Base-by-base conservation (phyloP, 1,140 invertebrate genomes). In the Temnothorax curvispinosus region DNA sequence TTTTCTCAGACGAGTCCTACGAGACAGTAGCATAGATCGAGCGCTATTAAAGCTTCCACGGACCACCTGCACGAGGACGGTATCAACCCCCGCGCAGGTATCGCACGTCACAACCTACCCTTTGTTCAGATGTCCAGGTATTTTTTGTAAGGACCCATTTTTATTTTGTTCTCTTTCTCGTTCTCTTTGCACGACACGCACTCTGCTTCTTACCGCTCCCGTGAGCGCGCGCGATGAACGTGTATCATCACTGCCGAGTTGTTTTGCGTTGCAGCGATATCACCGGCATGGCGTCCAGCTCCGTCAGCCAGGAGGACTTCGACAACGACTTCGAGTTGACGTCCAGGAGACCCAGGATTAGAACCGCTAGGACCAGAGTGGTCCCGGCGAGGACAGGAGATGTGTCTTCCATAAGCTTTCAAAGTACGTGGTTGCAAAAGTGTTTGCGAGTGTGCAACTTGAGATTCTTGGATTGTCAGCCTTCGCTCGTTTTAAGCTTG, bases 281-380 rank as follows among this genome's bases (percentile, higher is more conserved):
- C 54, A 91, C 92, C 82, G 91, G 93, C 60, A 97, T 97, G 96
- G 96, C 96, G 89, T 97, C 96, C 8, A 97, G 96, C 90, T 97
- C 96, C 13, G 96, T 97, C 27, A 97, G 96, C 90, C 96, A 97
- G 91, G 96, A 97, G 90, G 96, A 97, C 92, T 95, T 96, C 71
- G 96, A 97, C 54, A 95, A 96, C 90, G 97, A 97, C 89, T 96
- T 96, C 88, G 96, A 96, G 67, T 93, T 96, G 7, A 95, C 94
- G 15, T 95, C 95, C 18, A 94, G 96, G 11, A 92, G 96, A 80
- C 96, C 96, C 54, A 94, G 96, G 54, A 96, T 96, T 69, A 94
- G 96, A 67, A 96, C 96, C 3, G 95, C 96, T 2, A 90, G 96
- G 84, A 96, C 96, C 11, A 92, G 96, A 50, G 94, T 96, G 41